These are phyloP conservation scores for Agonum fuliginosum DNA, from an alignment of 2,888 invertebrate genomes.

Conservation along the genomic window DNA sequence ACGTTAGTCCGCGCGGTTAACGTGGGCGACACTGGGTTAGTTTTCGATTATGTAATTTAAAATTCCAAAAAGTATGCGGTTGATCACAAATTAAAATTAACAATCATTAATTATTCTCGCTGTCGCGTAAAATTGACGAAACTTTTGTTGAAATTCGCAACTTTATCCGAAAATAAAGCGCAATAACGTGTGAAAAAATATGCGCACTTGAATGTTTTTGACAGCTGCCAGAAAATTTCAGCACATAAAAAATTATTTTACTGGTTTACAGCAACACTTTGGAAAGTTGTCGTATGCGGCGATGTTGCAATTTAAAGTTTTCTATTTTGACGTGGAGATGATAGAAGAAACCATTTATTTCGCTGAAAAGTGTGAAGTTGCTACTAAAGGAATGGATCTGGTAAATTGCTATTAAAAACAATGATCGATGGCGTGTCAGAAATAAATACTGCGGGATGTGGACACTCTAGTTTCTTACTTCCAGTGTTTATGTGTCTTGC, in stretches of 20 bases:
- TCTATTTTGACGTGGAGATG: constrained; percentile 38
- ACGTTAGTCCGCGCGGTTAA: too few relatives aligned
- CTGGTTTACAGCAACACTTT: constrained; percentile 14
- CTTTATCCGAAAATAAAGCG: background rate
- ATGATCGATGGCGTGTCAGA: constrained; percentile 47
- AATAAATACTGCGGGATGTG: constrained; percentile 39
- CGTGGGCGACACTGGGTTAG: too few relatives aligned
- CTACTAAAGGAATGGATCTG: constrained; percentile 23
- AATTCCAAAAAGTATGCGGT: too few relatives aligned
- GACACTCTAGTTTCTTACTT: background rate
- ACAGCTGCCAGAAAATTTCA: constrained; percentile 42
- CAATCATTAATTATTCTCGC: too few relatives aligned
- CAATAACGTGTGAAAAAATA: constrained; percentile 18
- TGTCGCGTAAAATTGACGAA: background rate
- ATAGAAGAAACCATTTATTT: constrained; percentile 50
- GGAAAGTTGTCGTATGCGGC: constrained; percentile 21
- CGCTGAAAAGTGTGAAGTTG: constrained; percentile 30
- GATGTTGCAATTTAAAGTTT: constrained; percentile 50
- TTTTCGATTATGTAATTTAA: too few relatives aligned
- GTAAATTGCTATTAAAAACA: constrained; percentile 51
- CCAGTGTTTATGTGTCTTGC: too few relatives aligned
- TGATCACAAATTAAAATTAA: too few relatives aligned
- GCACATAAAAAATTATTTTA: constrained; percentile 45
- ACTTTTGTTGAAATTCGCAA: background rate
- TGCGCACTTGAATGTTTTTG: constrained; percentile 32